phyloP scores from a whole-genome alignment of 1,140 invertebrate species.

The Nomia melanderi region DNA sequence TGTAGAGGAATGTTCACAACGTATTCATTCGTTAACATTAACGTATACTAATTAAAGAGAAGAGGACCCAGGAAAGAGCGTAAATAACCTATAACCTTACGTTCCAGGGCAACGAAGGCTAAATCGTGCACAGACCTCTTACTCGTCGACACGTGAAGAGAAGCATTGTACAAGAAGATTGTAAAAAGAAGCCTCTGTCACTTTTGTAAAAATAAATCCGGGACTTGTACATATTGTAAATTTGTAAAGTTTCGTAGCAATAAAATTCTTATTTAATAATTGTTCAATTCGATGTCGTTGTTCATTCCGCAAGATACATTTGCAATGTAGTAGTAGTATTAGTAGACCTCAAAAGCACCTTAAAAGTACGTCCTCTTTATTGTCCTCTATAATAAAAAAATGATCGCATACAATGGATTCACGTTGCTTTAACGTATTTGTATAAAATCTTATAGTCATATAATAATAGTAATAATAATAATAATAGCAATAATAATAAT shows the following conservation, averaged over 20 bases:
- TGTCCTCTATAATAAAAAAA: conserved; percentile 55
- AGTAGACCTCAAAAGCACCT: conserved; percentile 40
- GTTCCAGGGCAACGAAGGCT: conserved; percentile 79
- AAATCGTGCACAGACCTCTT: conserved; percentile 81
- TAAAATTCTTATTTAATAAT: conserved; percentile 71
- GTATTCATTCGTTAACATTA: not conserved
- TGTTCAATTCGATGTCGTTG: not conserved
- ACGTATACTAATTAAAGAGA: not conserved
- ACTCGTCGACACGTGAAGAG: conserved; percentile 71
- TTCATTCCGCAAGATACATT: not conserved
- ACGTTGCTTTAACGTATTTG: conserved; percentile 40
- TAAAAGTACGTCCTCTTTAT: conserved; percentile 56
- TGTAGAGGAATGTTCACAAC: not conserved
- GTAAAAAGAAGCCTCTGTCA: conserved; percentile 30
- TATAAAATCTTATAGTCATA: conserved; percentile 60
- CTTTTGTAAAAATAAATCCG: conserved; percentile 45
- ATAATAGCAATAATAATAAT: conserved; percentile 36
- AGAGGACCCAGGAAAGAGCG: not conserved
- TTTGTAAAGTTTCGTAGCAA: conserved; percentile 67
- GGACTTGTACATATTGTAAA: conserved; percentile 76
- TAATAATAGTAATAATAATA: conserved; percentile 50
- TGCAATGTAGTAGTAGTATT: too few relatives aligned
- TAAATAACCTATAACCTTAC: conserved; percentile 31
- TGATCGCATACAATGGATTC: conserved; percentile 52
- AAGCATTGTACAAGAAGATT: conserved; percentile 40